These are phyloP conservation scores for Celastrina argiolus DNA, from an alignment of 2,888 invertebrate genomes.

Conservation along the genomic window DNA sequence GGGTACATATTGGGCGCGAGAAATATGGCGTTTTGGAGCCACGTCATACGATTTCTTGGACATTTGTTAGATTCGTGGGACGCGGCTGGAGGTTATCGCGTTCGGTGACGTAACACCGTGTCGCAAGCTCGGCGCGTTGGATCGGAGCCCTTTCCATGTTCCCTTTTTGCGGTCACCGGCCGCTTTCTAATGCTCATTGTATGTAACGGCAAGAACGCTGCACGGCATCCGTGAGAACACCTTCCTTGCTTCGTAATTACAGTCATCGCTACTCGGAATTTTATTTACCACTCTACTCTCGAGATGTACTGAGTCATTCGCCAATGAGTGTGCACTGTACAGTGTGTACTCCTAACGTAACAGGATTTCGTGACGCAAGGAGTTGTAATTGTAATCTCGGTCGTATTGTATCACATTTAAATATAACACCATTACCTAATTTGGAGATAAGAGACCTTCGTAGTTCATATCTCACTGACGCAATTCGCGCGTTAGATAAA, in stretches of 20 bases:
- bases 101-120: constrained; percentile 68
- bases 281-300: constrained; percentile 22
- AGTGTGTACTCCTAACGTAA: constrained; percentile 19
- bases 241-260: constrained; percentile 37
- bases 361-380: constrained; percentile 23
- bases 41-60: constrained; percentile 36
- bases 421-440: not conserved
- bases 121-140: constrained; percentile 50
- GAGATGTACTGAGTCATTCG: not conserved
- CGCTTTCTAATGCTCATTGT: constrained; percentile 75
- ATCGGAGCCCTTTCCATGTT: constrained; percentile 62
- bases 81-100: constrained; percentile 46
- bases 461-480: constrained; percentile 15
- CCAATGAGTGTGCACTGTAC: constrained; percentile 25
- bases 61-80: constrained; percentile 36
- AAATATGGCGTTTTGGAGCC: constrained; percentile 35
- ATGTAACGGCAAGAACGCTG: constrained; percentile 55
- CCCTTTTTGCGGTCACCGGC: constrained; percentile 71
- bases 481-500: constrained; percentile 26
- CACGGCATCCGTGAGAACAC: constrained; percentile 66
- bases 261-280: constrained; percentile 45
- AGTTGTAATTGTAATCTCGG: not conserved
- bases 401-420: not conserved
- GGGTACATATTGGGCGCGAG: constrained; percentile 47
- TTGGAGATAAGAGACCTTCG: constrained; percentile 6